phyloP scores from a whole-genome alignment of 2,888 invertebrate species.

The Eupithecia abbreviata region DNA sequence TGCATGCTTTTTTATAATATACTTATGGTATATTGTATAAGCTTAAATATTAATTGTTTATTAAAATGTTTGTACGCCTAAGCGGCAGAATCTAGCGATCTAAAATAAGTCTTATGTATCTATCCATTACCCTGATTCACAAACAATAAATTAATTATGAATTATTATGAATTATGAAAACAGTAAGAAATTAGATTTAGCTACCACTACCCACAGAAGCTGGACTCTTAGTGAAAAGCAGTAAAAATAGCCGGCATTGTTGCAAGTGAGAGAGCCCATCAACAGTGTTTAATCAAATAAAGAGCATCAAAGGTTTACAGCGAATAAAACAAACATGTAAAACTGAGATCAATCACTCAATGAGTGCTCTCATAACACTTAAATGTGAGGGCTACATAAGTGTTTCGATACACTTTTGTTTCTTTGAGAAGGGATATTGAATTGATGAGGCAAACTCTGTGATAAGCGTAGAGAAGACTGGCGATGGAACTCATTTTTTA shows the following conservation, averaged over 20 bases:
- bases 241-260: slow-evolving; percentile 36
- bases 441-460: neutral
- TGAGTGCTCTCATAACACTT: slow-evolving; percentile 54
- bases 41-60: too few species aligned
- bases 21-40: too few species aligned
- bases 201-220: neutral
- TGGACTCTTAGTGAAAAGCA: neutral
- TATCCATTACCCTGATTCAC: too few species aligned
- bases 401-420: slow-evolving; percentile 8
- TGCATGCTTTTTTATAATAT: too few species aligned
- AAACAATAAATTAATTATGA: too few species aligned
- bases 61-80: too few species aligned
- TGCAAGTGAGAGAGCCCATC: slow-evolving; percentile 33
- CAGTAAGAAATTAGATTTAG: neutral
- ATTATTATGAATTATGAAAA: too few species aligned
- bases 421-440: neutral
- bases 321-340: slow-evolving; percentile 55
- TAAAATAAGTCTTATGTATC: too few species aligned
- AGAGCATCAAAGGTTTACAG: slow-evolving; percentile 48
- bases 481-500: neutral
- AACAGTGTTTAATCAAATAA: slow-evolving; percentile 64
- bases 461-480: neutral
- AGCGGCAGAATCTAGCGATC: too few species aligned
- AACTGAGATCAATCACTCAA: slow-evolving; percentile 62
- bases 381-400: slow-evolving; percentile 25